Evolutionary conservation across 1,140 invertebrate genomes (phyloP).

Genomic region (Drosophila bocki): DNA sequence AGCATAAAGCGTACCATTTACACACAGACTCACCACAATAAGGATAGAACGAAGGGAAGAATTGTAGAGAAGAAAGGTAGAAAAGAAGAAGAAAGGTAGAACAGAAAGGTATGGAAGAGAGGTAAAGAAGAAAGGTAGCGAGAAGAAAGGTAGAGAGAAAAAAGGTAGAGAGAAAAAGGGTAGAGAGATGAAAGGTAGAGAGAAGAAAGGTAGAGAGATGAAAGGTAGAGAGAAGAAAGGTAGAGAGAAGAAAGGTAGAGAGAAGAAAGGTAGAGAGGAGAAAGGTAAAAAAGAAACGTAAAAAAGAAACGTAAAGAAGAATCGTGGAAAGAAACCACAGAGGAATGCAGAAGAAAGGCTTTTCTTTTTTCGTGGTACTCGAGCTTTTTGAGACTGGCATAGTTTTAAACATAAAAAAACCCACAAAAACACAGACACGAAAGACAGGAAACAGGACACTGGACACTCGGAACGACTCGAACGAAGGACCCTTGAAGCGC

Average conservation of each 20-base stretch:
- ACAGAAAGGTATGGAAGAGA: too few relatives aligned
- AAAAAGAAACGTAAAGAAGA: too few relatives aligned
- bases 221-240: too few relatives aligned
- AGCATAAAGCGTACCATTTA: slow-evolving; percentile 34
- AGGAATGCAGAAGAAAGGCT: slow-evolving; percentile 17
- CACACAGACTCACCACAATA: slow-evolving; percentile 50
- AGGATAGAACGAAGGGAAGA: slow-evolving; percentile 5
- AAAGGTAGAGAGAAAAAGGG: background rate
- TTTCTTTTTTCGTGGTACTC: slow-evolving; percentile 80
- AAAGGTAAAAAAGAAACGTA: background rate
- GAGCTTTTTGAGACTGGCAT: slow-evolving; percentile 85
- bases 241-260: too few relatives aligned
- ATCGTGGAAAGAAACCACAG: background rate
- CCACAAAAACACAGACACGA: slow-evolving; percentile 1
- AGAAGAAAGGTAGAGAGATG: background rate
- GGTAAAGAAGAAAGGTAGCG: too few relatives aligned
- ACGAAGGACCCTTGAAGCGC: slow-evolving; percentile 15
- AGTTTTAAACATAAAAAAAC: slow-evolving; percentile 70
- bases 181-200: background rate
- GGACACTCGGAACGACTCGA: slow-evolving; percentile 5
- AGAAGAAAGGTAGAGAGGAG: background rate
- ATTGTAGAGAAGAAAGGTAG: background rate
- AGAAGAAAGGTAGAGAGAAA: background rate
- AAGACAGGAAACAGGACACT: slow-evolving; percentile 9
- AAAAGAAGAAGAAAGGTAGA: background rate